These are phyloP conservation scores for Drosophila flavopinicola DNA, from an alignment of 2,888 invertebrate genomes.

Conservation along the genomic window DNA sequence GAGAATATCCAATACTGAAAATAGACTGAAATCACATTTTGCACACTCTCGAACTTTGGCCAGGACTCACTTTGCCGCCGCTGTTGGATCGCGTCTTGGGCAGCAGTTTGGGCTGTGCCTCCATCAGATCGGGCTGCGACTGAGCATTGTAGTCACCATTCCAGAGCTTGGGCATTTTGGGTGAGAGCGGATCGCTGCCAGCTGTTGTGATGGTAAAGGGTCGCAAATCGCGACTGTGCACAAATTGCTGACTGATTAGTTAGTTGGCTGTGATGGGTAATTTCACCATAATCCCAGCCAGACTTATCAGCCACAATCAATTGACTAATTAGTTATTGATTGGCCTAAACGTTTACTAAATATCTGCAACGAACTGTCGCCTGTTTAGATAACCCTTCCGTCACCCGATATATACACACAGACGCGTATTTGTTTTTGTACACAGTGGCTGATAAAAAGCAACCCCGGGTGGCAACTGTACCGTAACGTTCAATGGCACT, in stretches of 20 bases:
- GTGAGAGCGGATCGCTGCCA: slow-evolving; percentile 13
- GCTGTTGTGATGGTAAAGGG: slow-evolving; percentile 65
- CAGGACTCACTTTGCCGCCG: slow-evolving; percentile 69
- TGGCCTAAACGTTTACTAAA: slow-evolving; percentile 48
- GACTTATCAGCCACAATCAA: slow-evolving; percentile 57
- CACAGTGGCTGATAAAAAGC: slow-evolving; percentile 12
- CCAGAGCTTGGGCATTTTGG: slow-evolving; percentile 77
- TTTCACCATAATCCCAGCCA: slow-evolving; percentile 58
- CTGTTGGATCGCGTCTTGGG: slow-evolving; percentile 64
- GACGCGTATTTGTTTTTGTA: background rate
- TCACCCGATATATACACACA: slow-evolving; percentile 48
- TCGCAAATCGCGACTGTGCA: slow-evolving; percentile 57
- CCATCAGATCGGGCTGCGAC: slow-evolving; percentile 76
- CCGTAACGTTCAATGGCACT: slow-evolving; percentile 14
- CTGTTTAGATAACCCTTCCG: slow-evolving; percentile 58
- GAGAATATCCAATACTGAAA: slow-evolving; percentile 82
- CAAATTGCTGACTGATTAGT: slow-evolving; percentile 11
- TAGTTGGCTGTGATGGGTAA: slow-evolving; percentile 27
- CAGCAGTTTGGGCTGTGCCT: slow-evolving; percentile 72
- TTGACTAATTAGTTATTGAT: slow-evolving; percentile 73
- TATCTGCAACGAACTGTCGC: slow-evolving; percentile 15
- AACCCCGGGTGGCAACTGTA: slow-evolving; percentile 26
- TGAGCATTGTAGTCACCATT: slow-evolving; percentile 51
- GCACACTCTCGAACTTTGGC: no score
- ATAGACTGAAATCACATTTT: no score